Base-by-base conservation (phyloP, 2,113 vertebrate species). In the Scopus umbretta region DNA sequence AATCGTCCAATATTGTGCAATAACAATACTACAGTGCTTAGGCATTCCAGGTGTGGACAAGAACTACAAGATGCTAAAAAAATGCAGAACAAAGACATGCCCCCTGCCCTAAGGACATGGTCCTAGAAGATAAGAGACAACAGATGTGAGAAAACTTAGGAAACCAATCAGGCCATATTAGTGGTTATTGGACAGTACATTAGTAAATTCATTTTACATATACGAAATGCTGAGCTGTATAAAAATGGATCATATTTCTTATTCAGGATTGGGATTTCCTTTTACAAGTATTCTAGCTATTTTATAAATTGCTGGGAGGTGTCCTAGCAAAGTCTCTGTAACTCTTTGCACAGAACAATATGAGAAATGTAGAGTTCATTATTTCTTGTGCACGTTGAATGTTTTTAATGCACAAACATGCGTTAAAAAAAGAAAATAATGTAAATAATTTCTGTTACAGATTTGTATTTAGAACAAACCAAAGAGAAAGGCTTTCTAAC, bases 341-440 rank as follows among this genome's bases (percentile, higher is more conserved):
- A 71, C 22, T 30, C 22, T 88, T 80, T 80, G 19, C 17, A 56
- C 10, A 49, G 32, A 38, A 27, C 29, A 47, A 30, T 56, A 68
- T 3, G 53, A 80, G 26, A 13, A 92, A 62, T 23, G 56, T 11
- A 18, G 36, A 45, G 6, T 52, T 82, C 34, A 23, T 30, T 61
- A 42, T 49, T 86, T 88, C 32, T 30, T 63, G 22, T 47, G 10
- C 23, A 52, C 1, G 0, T 34, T 1, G 3, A 6, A 45, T 66
- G 4, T 36, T 32, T 80, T 76, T 52, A 74, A 21, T 49, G 16
- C 13, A n/a, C 0, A 1, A 9, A 26, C 0, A 1, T 45, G 10
- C 20, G 45, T 73, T 80, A 19, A 56, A 88, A 90, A 58, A 45
- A 26, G 5, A 36, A 78, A 65, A 45, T 11, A 52, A 43, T 14